phyloP scores from a whole-genome alignment of 2,113 vertebrate genomes.

The Entomyzon cyanotis region DNA sequence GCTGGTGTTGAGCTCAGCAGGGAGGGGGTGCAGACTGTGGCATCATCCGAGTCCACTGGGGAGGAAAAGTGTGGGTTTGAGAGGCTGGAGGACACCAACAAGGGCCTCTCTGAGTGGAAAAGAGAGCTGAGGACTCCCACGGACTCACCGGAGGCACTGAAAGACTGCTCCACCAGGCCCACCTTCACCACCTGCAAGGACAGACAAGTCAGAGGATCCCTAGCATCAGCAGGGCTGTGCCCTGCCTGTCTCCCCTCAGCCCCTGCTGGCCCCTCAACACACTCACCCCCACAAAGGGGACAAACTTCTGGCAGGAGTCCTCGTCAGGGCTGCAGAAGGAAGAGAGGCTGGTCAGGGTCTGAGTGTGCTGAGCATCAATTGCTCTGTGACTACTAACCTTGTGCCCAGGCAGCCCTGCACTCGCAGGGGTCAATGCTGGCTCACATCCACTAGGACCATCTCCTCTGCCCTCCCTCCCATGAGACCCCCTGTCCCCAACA shows the following conservation, averaged over 20 bases:
- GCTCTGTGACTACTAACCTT: background rate
- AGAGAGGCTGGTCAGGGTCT: background rate
- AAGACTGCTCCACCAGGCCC: conserved; percentile 89
- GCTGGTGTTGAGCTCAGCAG: conserved; percentile 80
- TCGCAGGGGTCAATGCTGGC: background rate
- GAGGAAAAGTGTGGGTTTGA: background rate
- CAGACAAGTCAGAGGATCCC: background rate
- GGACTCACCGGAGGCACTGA: conserved; percentile 79
- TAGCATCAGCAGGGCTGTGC: background rate
- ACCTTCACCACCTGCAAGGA: conserved; percentile 82
- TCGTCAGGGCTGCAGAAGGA: conserved; percentile 81
- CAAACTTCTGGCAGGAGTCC: conserved; percentile 94
- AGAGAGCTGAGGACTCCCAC: background rate
- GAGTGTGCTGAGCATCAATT: background rate
- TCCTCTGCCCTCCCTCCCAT: conserved; percentile 16
- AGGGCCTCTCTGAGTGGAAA: background rate
- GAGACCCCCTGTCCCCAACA: background rate
- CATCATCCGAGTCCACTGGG: conserved; percentile 89
- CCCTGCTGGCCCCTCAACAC: background rate
- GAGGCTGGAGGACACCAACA: background rate
- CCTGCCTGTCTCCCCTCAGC: background rate
- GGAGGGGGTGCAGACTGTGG: conserved; percentile 78
- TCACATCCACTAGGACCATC: background rate
- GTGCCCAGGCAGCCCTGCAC: background rate
- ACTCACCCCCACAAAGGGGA: conserved; percentile 91